Base-by-base conservation (phyloP, 2,888 invertebrate species). In the Copidosoma aretas region DNA sequence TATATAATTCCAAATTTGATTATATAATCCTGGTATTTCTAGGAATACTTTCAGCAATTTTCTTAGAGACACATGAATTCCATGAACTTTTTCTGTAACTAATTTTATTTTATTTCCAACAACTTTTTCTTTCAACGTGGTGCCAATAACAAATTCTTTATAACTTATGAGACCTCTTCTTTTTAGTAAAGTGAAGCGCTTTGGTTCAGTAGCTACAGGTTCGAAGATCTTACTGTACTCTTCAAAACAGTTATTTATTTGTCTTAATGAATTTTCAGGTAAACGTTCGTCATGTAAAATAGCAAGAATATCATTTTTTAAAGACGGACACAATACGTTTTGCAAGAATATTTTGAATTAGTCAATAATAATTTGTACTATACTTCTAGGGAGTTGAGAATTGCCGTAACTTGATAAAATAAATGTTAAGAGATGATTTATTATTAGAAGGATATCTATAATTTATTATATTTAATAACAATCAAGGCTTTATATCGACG, bases 1-100 rank as follows among this genome's bases (percentile, higher is more conserved):
- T 3, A 49, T 49, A 49, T 49, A 49, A 49, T 49, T 49, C 4
- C 3, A 49, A 49, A 49, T 49, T n/a, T 49, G 17, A 49, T 49
- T n/a, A 49, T n/a, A 49, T n/a, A 49, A 19, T n/a, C 49, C 49
- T 10, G 49, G 49, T 15, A 49, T 49, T 49, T 49, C 49, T 49
- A 49, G 10, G 19, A 49, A 49, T 15, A 19, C 4, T 49, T 49
- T 49, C 10, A 49, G 49, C 19, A 10, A 5, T 10, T 49, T 3
- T 49, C 10, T 49, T 49, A 10, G 10, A 49, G 49, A 10, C 2
- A 49, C 15, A 49, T 10, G 49, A 49, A 19, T 19, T 49, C 15
- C 49, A 49, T 5, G 10, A 5, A 49, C 49, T 49, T n/a, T 49
- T 49, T 49, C 19, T n/a, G 49, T 5, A 19, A 15, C 15, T 4